Conservation (phyloP, 2,113 vertebrate genomes). For the Sula dactylatra region DNA sequence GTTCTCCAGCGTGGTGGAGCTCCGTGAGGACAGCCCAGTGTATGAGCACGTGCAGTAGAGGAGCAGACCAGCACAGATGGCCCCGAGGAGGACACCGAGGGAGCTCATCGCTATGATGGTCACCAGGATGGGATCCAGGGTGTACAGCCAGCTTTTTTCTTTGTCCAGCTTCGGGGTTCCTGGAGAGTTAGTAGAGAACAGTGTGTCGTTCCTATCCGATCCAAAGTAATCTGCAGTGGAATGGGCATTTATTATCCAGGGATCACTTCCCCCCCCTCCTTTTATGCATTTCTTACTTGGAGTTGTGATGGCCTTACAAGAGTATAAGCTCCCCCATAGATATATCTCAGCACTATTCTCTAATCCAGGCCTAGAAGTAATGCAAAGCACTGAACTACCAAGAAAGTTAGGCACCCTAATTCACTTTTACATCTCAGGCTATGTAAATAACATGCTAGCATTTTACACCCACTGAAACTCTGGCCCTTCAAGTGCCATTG, state of each 20-base stretch:
- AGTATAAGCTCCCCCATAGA: background rate
- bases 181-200: slow-evolving; percentile 73
- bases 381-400: background rate
- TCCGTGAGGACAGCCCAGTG: slow-evolving; percentile 88
- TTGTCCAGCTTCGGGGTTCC: slow-evolving; percentile 81
- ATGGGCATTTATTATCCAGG: slow-evolving; percentile 48
- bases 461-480: background rate
- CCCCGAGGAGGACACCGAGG: slow-evolving; percentile 89
- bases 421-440: background rate
- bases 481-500: background rate
- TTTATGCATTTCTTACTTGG: background rate
- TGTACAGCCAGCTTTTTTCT: slow-evolving; percentile 94
- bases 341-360: background rate
- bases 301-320: background rate
- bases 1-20: slow-evolving; percentile 96
- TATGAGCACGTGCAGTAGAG: slow-evolving; percentile 98
- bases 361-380: background rate
- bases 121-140: slow-evolving; percentile 94
- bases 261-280: background rate
- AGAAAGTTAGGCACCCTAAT: background rate
- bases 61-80: slow-evolving; percentile 90
- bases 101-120: slow-evolving; percentile 99
- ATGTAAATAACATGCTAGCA: background rate
- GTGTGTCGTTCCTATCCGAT: slow-evolving; percentile 71
- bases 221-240: slow-evolving; percentile 74